Base-by-base conservation (phyloP, 2,113 vertebrate species). In the Synodontis membranacea region DNA sequence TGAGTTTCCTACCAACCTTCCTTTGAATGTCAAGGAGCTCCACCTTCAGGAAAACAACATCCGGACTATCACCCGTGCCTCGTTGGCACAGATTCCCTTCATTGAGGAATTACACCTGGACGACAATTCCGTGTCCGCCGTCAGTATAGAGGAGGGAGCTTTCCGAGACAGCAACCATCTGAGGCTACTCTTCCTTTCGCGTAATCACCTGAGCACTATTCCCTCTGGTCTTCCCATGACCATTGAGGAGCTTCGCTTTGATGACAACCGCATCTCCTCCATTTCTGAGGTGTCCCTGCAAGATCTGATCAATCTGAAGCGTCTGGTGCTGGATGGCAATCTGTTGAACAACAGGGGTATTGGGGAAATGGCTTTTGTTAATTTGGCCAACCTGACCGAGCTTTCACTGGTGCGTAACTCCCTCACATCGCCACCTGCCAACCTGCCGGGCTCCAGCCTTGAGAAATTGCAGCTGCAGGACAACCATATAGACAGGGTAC, bases 41-140 rank as follows among this genome's bases (percentile, higher is more conserved):
- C 98, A 99, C 92, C 95, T 99, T 91, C 98, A 99, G 94, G 98
- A 99, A 95, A 99, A 99, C 93, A 99, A 99, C 87, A 95, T 99
- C 91, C 95, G 98, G 91, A 97, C 97, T 92, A 99, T 99, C 92
- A 98, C 97, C 83, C 98, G 98, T 50, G 92, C 97, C 89, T 97
- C 98, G 37, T 95, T 99, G 94, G 97, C 96, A 56, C 97, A 98
- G 93, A 99, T 99, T 91, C 97, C 98, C 28, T 97, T 96, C 91
- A 96, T 99, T 88, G 98, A 99, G 94, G 97, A 99, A 94, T 93
- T 99, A 90, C 98, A 99, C 94, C 95, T 99, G 93, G 98, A 99
- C 93, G 98, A 99, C 93, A 99, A 99, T 91, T 99, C 98, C 0
- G 98, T 99, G 84, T 99, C 98, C 0, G 97, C 98, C 0, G 98